These are phyloP conservation scores for Choloepus hoffmanni DNA, from an alignment of 2,113 vertebrate species.

Conservation along the genomic window DNA sequence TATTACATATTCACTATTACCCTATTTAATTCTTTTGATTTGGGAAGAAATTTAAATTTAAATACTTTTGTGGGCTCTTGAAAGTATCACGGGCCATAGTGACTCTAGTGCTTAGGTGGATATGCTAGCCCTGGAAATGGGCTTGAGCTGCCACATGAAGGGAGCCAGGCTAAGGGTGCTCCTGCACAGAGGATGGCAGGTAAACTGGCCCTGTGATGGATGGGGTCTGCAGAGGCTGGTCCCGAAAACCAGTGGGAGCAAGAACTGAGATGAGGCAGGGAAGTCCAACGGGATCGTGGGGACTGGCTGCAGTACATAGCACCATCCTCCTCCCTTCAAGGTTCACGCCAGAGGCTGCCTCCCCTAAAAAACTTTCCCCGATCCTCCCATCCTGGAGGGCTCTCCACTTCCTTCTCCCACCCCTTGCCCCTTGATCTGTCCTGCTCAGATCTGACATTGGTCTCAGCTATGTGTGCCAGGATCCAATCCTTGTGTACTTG, in stretches of 20 bases:
- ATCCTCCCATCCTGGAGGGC: not conserved
- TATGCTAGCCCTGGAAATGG: not conserved
- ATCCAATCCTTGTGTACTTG: accelerated
- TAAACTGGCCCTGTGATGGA: not conserved
- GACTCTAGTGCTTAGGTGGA: not conserved
- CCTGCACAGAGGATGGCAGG: not conserved
- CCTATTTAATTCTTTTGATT: no score
- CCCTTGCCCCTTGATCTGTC: accelerated
- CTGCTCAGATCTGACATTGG: not conserved
- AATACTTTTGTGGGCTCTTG: no score
- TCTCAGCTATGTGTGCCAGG: no score
- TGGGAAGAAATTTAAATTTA: no score
- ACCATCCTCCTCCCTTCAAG: not conserved
- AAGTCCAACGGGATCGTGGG: accelerated
- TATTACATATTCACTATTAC: not conserved
- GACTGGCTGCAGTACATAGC: accelerated
- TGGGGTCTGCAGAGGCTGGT: not conserved
- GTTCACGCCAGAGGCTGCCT: not conserved
- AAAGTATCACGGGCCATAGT: not conserved
- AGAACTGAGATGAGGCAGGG: accelerated
- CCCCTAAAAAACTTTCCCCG: accelerated
- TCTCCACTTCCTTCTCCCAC: not conserved
- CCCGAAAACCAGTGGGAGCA: accelerated
- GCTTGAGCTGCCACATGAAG: not conserved
- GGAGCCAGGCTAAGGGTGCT: not conserved